These are phyloP conservation scores for Chloropsis hardwickii DNA, from an alignment of 2,113 vertebrate genomes.

Conservation along the genomic window DNA sequence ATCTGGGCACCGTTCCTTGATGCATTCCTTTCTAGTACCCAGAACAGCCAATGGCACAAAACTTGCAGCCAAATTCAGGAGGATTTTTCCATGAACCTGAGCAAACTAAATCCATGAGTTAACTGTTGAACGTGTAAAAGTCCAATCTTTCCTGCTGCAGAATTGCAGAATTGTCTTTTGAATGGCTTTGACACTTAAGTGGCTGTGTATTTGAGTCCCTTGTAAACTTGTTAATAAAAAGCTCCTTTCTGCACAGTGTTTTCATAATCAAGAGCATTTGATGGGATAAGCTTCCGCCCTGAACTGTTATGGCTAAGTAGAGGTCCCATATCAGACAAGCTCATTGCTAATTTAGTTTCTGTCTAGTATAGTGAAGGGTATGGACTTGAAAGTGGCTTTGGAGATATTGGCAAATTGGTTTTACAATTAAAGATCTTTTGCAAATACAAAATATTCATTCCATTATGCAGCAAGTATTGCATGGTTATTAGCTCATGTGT, in stretches of 20 bases:
- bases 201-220: background rate
- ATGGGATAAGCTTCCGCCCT: background rate
- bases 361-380: background rate
- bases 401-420: background rate
- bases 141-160: background rate
- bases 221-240: background rate
- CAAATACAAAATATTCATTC: background rate
- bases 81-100: background rate
- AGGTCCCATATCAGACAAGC: background rate
- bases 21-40: background rate
- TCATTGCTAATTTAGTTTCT: background rate
- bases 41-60: background rate
- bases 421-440: background rate
- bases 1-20: background rate
- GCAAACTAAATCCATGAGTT: background rate
- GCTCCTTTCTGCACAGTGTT: background rate
- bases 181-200: background rate
- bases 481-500: background rate
- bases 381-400: background rate
- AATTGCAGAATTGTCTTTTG: background rate
- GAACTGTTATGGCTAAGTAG: background rate
- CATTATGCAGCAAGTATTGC: background rate
- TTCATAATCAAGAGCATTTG: background rate
- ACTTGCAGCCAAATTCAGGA: background rate
- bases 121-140: background rate